Conservation (phyloP, 2,113 vertebrate genomes). For the Thinocorus orbignyianus region DNA sequence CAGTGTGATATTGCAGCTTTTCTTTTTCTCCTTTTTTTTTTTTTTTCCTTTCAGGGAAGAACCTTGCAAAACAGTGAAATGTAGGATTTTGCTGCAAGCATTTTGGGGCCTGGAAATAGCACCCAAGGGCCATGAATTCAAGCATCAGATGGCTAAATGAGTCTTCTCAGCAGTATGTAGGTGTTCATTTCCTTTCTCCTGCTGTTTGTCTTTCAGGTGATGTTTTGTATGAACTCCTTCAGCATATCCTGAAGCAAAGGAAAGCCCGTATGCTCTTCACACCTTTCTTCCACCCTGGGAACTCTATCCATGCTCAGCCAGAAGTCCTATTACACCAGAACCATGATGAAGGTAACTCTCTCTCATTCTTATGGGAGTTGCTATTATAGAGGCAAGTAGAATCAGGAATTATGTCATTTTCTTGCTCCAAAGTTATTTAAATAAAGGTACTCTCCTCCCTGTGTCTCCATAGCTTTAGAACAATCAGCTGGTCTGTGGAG, state of each 20-base stretch:
- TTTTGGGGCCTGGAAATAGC: conserved; percentile 1
- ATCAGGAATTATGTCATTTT: not conserved
- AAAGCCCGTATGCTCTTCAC: conserved; percentile 87
- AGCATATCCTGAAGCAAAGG: conserved; percentile 96
- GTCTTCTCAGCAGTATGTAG: not conserved
- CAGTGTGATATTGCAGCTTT: not conserved
- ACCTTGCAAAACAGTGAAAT: not conserved
- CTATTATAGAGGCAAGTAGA: not conserved
- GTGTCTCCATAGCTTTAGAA: not conserved
- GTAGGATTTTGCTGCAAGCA: not conserved
- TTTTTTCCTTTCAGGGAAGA: not conserved
- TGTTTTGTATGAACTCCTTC: conserved; percentile 96
- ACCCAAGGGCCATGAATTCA: not conserved
- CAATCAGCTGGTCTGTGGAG: not conserved
- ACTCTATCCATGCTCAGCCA: conserved; percentile 86
- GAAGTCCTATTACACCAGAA: conserved; percentile 86
- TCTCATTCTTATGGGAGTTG: not conserved
- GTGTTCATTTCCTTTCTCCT: conserved; percentile 42
- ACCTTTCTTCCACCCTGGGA: conserved; percentile 89
- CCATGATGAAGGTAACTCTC: conserved; percentile 89
- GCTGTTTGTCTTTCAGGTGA: conserved; percentile 81
- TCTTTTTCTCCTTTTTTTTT: not conserved
- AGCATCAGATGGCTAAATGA: conserved; percentile 8
- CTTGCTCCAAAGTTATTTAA: not conserved
- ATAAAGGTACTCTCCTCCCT: not conserved